Percentiles rank a stretch among this genome's conserved stretches.
phyloP scores from a whole-genome alignment of 2,888 invertebrate species.

The Latrodectus elegans region DNA sequence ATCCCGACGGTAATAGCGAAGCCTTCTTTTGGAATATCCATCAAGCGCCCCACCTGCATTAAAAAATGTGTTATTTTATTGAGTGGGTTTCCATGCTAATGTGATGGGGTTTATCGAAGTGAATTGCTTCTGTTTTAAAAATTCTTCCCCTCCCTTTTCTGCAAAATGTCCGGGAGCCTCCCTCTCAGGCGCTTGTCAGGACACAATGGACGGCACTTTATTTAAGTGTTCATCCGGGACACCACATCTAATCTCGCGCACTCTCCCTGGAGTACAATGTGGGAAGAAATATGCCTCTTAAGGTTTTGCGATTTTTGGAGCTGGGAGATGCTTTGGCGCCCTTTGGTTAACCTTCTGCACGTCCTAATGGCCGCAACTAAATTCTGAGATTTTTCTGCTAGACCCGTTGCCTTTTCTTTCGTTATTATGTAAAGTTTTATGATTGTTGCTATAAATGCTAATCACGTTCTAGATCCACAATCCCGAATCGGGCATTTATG shows the following conservation, averaged over 20 bases:
- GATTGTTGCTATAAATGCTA: too few relatives aligned
- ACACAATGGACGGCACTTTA: conserved; percentile 49
- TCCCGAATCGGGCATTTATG: too few relatives aligned
- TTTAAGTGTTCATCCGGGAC: conserved; percentile 47
- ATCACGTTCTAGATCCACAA: too few relatives aligned
- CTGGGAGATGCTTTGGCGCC: background rate
- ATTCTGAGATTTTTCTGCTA: too few relatives aligned
- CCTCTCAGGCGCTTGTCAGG: conserved; percentile 22
- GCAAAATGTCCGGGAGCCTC: background rate
- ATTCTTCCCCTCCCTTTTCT: background rate
- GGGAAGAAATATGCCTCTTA: conserved; percentile 48
- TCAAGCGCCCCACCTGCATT: too few relatives aligned
- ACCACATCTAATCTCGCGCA: conserved; percentile 31
- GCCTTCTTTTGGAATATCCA: too few relatives aligned
- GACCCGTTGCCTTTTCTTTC: too few relatives aligned
- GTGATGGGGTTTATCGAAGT: background rate
- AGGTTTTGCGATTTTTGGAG: background rate
- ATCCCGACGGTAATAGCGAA: too few relatives aligned
- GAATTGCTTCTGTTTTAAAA: conserved; percentile 2
- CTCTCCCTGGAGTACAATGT: conserved; percentile 44
- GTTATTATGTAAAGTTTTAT: too few relatives aligned
- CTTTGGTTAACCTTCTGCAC: background rate
- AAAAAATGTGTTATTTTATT: conserved; percentile 4
- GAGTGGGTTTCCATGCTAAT: background rate
- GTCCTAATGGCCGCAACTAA: background rate